Base-by-base conservation (phyloP, 2,797 vertebrate species). In the Neostethus bicornis region DNA sequence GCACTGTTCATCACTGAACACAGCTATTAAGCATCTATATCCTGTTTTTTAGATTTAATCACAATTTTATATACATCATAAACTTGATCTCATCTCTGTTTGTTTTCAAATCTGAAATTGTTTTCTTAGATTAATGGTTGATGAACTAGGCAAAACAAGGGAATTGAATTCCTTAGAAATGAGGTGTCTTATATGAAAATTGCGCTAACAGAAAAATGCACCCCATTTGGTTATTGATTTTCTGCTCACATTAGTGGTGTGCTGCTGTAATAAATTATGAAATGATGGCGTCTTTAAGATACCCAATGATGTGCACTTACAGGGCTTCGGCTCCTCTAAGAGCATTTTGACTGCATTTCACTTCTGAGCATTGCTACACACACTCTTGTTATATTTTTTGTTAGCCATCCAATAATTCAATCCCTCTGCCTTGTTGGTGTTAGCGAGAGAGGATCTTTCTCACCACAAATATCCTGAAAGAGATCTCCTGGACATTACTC, bases 391-490 rank as follows among this genome's bases (percentile, higher is more conserved):
- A 17, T 51, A 45, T 53, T 62, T 21, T 41, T 55, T 49, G n/a
- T 55, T 14, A 47, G 19, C 51, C 43, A 51, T 59, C 47, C n/a
- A 17, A 52, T 50, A 35, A 58, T 37, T 4, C 51, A 55, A 64
- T 44, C 45, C 52, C 53, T 72, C 60, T 72, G 55, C 43, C 53
- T 61, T 32, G 52, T 41, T 7, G 32, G 28, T 31, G 39, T 44
- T 10, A 50, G 13, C 44, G 41, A 52, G 51, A 57, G 51, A 64
- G 58, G 58, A 25, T 29, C 63, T 48, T 51, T 72, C 14, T 59
- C 21, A 67, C 21, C 49, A 66, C 51, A 44, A 46, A 77, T 38
- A 49, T 17, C 37, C 24, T 51, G 54, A 19, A 58, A 66, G 57
- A 60, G 54, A 50, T 59, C 34, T 62, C n/a, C 13, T 17, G 45